A percentile compares a stretch with the other conserved stretches of the same genome.
Evolutionary conservation across 2,797 vertebrate genomes (phyloP).

Genomic region (Hydrolagus colliei): DNA sequence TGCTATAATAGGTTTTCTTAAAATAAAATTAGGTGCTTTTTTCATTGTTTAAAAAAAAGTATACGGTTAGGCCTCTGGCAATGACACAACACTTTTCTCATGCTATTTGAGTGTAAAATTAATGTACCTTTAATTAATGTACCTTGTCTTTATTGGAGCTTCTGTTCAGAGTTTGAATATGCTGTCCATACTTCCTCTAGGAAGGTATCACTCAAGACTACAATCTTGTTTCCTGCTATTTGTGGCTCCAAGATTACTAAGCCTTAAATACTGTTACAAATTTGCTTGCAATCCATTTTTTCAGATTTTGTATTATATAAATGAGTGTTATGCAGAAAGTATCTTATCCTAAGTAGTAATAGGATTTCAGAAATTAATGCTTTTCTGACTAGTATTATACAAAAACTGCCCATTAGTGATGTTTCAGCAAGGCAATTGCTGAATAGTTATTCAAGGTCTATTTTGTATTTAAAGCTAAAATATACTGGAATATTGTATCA

Average conservation of each 20-base stretch:
- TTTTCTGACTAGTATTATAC: neutral
- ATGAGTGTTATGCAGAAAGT: neutral
- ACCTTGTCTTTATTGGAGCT: neutral
- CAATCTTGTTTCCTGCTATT: neutral
- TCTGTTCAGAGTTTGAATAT: neutral
- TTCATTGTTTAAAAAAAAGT: neutral
- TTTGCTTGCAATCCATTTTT: neutral
- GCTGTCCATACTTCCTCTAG: neutral
- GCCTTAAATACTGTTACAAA: neutral
- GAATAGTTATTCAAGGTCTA: neutral
- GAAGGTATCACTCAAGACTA: no score
- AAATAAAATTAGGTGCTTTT: no score
- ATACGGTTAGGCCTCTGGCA: neutral
- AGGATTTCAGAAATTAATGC: neutral
- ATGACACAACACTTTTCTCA: neutral
- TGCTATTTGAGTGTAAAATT: neutral
- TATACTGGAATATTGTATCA: constrained; percentile 6
- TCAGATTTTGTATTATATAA: neutral
- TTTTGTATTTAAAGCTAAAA: neutral
- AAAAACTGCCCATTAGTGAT: neutral
- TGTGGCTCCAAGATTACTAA: neutral
- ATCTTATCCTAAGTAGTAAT: neutral
- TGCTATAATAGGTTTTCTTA: no score
- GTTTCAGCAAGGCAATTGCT: neutral
- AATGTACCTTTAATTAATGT: neutral